These are phyloP conservation scores for Digitonthophagus gazella DNA, from an alignment of 2,888 invertebrate species.

Conservation along the genomic window DNA sequence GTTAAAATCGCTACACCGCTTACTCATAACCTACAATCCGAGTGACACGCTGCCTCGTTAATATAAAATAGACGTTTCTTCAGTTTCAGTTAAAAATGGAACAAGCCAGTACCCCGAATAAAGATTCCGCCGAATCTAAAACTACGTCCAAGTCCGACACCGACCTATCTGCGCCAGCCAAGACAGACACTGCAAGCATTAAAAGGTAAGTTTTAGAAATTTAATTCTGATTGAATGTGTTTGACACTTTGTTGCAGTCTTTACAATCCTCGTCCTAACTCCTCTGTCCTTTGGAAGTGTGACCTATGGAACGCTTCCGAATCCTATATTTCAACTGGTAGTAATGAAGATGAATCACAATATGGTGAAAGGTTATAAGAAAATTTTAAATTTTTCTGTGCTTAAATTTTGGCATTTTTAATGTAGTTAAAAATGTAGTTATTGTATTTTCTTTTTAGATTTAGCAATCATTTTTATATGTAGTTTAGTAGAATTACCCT, in stretches of 20 bases:
- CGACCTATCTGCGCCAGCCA: slow-evolving; percentile 7
- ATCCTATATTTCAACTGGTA: slow-evolving; percentile 21
- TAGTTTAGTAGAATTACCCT: too few relatives aligned
- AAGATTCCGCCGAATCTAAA: slow-evolving; percentile 15
- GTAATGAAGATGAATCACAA: slow-evolving; percentile 20
- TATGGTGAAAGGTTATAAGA: slow-evolving; percentile 18
- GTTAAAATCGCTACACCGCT: neutral
- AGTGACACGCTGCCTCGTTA: neutral
- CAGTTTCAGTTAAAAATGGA: slow-evolving; percentile 30
- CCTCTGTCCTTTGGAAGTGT: slow-evolving; percentile 29
- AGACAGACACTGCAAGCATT: slow-evolving; percentile 17
- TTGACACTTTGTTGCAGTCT: slow-evolving; percentile 24
- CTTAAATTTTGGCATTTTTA: neutral
- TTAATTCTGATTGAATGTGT: neutral
- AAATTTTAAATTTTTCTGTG: neutral
- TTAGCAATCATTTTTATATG: too few relatives aligned
- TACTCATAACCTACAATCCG: neutral
- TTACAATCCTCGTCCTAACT: slow-evolving; percentile 25
- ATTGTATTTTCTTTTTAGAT: too few relatives aligned
- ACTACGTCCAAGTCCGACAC: slow-evolving; percentile 17
- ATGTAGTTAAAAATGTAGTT: too few relatives aligned
- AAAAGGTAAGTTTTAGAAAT: slow-evolving; percentile 22
- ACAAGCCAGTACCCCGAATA: slow-evolving; percentile 17
- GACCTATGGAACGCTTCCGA: slow-evolving; percentile 26
- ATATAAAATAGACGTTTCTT: neutral